Conservation (phyloP, 2,888 invertebrate genomes). For the Celastrina argiolus region DNA sequence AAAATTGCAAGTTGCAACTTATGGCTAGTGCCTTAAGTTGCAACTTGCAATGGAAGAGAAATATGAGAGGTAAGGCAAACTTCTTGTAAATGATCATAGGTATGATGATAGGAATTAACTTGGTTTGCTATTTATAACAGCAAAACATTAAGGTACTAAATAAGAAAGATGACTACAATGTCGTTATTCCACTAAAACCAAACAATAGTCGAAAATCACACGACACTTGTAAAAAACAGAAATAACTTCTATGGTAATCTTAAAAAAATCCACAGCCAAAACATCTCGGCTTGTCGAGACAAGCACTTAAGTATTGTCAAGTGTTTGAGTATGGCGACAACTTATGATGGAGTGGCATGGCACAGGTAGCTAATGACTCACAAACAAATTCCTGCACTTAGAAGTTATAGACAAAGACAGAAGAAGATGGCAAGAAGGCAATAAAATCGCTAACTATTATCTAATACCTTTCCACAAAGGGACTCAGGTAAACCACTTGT, state of each 20-base stretch:
- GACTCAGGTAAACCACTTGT: background rate
- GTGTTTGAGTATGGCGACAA: slow-evolving; percentile 58
- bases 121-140: too few relatives aligned
- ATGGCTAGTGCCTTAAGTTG: too few relatives aligned
- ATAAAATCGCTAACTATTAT: background rate
- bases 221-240: background rate
- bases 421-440: background rate
- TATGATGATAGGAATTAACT: too few relatives aligned
- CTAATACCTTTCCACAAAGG: slow-evolving; percentile 17
- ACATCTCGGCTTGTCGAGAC: slow-evolving; percentile 32
- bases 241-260: slow-evolving; percentile 23
- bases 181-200: background rate
- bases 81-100: too few relatives aligned
- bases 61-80: too few relatives aligned
- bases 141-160: background rate
- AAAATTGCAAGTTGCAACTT: too few relatives aligned
- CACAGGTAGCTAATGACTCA: slow-evolving; percentile 69
- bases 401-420: background rate
- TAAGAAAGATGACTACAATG: too few relatives aligned
- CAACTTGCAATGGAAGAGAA: too few relatives aligned
- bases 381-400: slow-evolving; percentile 33
- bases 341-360: slow-evolving; percentile 61
- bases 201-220: background rate
- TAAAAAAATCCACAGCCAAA: slow-evolving; percentile 28
- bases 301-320: slow-evolving; percentile 62